phyloP scores from a whole-genome alignment of 2,888 invertebrate species.

The Dasysyrphus albostriatus region DNA sequence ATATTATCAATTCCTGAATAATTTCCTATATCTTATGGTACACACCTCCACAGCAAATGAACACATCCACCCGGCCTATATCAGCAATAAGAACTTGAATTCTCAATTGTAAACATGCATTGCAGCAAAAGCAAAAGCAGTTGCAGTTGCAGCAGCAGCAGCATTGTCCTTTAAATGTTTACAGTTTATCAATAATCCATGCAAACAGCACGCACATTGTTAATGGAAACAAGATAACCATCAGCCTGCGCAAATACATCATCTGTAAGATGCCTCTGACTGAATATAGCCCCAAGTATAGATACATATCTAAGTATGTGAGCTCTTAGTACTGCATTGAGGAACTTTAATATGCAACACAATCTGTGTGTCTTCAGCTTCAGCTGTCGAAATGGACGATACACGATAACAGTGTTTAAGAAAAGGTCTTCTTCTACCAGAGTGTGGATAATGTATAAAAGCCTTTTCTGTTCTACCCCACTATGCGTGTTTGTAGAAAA shows the following conservation, averaged over 20 bases:
- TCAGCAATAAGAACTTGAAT: neutral
- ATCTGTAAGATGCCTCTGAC: constrained; percentile 33
- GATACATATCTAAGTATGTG: too few species aligned
- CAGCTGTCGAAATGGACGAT: constrained; percentile 53
- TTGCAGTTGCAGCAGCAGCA: constrained; percentile 3
- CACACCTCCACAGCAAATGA: constrained; percentile 4
- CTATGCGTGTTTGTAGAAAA: neutral
- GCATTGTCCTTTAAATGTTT: constrained; percentile 44
- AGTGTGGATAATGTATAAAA: neutral
- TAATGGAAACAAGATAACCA: constrained; percentile 60
- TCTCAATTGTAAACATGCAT: constrained; percentile 2
- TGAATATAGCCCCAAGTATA: neutral
- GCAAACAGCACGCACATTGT: constrained; percentile 52
- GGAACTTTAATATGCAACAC: neutral
- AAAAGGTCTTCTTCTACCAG: constrained; percentile 26
- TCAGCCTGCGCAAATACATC: constrained; percentile 53
- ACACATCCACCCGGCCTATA: neutral
- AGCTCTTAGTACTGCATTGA: neutral
- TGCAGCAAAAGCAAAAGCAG: constrained; percentile 28
- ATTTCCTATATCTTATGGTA: neutral
- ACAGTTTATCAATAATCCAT: constrained; percentile 63
- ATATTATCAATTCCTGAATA: constrained; percentile 30
- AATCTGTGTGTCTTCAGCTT: constrained; percentile 14
- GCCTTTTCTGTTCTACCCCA: neutral
- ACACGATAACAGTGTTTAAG: constrained; percentile 37